Percentiles rank a stretch among this genome's conserved stretches.
phyloP scores from a whole-genome alignment of 2,113 vertebrate species.

The Saguinus midas region DNA sequence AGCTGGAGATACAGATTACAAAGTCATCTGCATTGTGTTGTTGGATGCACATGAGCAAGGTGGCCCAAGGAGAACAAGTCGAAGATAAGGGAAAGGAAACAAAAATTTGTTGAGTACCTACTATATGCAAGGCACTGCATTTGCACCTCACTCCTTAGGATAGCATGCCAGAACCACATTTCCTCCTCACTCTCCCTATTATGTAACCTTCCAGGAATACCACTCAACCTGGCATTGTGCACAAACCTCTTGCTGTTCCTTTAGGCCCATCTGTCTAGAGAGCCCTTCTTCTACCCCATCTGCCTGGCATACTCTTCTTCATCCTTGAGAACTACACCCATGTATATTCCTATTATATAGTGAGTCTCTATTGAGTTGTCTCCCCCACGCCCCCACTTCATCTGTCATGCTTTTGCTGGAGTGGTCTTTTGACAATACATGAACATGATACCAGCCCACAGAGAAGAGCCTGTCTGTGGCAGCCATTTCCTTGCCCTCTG shows the following conservation, averaged over 20 bases:
- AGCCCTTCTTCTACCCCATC: neutral
- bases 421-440: neutral
- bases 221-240: neutral
- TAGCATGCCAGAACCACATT: neutral
- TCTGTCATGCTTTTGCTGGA: neutral
- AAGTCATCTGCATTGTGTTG: neutral
- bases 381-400: neutral
- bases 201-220: neutral
- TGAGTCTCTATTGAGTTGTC: neutral
- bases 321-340: neutral
- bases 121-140: neutral
- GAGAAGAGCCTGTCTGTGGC: neutral
- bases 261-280: neutral
- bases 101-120: neutral
- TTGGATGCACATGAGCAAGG: neutral
- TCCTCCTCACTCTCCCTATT: neutral
- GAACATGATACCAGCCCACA: neutral
- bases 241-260: neutral
- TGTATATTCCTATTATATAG: neutral
- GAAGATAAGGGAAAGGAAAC: neutral
- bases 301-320: neutral
- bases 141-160: neutral
- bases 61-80: neutral
- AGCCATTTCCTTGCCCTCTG: neutral
- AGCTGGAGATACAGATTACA: neutral